Percentiles rank a stretch among this genome's conserved stretches.
Conservation (phyloP, 2,113 vertebrate genomes). For the Piaya cayana region DNA sequence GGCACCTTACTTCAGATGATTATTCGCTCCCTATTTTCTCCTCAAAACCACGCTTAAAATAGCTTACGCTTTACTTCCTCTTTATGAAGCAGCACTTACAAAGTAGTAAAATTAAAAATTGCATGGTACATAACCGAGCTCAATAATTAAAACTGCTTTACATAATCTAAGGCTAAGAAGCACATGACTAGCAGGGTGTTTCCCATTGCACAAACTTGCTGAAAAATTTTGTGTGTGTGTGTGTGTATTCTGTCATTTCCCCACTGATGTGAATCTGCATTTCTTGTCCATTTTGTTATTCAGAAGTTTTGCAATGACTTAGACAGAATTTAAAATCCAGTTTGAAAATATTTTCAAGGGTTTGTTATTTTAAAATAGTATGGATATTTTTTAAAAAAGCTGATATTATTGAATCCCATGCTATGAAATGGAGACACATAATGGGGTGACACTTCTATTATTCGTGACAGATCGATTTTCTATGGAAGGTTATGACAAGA, state of each 20-base stretch:
- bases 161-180: not conserved
- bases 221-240: not conserved
- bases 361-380: not conserved
- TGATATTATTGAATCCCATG: not conserved
- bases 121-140: not conserved
- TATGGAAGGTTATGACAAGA: constrained; percentile 62
- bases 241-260: not conserved
- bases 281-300: not conserved
- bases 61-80: not conserved
- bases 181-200: not conserved
- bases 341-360: not conserved
- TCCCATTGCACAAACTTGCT: not conserved
- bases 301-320: not conserved
- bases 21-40: not conserved
- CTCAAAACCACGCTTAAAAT: not conserved
- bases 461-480: constrained; percentile 67
- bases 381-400: constrained; percentile 35
- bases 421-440: constrained; percentile 51
- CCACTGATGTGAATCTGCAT: not conserved
- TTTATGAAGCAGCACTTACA: not conserved
- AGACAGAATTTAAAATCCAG: not conserved
- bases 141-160: constrained; percentile 14
- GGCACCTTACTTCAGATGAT: not conserved
- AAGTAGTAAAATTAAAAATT: constrained; percentile 19
- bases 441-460: constrained; percentile 36